phyloP scores from a whole-genome alignment of 2,797 vertebrate species.

The Delichon dasypus region DNA sequence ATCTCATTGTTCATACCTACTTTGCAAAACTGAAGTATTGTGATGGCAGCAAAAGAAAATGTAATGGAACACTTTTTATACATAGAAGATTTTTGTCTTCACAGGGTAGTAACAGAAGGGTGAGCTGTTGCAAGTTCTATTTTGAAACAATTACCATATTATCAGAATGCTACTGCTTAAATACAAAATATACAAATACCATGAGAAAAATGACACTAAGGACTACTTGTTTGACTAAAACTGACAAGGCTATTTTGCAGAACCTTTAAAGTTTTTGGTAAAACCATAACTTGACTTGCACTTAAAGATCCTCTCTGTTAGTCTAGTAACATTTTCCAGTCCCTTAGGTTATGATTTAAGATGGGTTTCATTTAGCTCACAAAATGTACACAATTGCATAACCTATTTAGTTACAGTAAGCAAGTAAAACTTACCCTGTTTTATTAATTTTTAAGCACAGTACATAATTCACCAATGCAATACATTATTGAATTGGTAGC shows the following conservation, averaged over 20 bases:
- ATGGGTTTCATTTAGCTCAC: not conserved
- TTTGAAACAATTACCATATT: not conserved
- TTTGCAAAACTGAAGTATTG: not conserved
- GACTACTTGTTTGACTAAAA: not conserved
- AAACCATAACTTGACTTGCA: not conserved
- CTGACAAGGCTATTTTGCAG: not conserved
- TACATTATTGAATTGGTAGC: not conserved
- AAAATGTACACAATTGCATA: not conserved
- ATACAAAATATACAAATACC: not conserved
- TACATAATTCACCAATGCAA: not conserved
- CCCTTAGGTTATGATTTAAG: not conserved
- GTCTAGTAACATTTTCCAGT: conserved; percentile 3
- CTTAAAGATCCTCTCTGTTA: not conserved
- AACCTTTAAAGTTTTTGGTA: not conserved
- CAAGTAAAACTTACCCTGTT: not conserved
- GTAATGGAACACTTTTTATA: not conserved
- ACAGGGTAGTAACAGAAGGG: not conserved
- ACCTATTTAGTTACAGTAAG: not conserved
- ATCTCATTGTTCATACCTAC: not conserved
- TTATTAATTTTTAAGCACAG: not conserved
- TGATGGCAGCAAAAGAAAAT: not conserved
- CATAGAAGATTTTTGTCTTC: not conserved
- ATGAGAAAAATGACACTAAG: not conserved
- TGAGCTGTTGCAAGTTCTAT: not conserved
- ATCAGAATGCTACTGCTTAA: not conserved